phyloP scores from a whole-genome alignment of 2,888 invertebrate species.

The Beris chalybata region DNA sequence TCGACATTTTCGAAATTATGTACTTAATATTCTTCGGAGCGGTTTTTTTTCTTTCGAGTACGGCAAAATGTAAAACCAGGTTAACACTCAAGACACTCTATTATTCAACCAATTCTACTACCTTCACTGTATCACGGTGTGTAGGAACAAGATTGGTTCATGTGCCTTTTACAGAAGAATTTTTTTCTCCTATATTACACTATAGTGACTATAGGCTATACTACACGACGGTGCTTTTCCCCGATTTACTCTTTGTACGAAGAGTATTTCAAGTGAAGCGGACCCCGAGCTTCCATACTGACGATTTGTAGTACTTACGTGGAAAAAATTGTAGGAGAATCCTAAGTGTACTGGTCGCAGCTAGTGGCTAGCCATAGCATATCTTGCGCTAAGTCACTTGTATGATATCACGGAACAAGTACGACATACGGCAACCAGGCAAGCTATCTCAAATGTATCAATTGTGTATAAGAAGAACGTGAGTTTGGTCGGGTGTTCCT shows the following conservation, averaged over 20 bases:
- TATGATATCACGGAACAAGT: slow-evolving; percentile 9
- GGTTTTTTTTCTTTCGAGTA: too few relatives aligned
- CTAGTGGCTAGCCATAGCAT: too few relatives aligned
- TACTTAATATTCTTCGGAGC: too few relatives aligned
- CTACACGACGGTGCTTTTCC: slow-evolving; percentile 1
- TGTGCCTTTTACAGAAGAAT: slow-evolving; percentile 28
- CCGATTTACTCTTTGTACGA: slow-evolving; percentile 18
- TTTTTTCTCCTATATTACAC: slow-evolving; percentile 25
- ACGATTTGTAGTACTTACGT: too few relatives aligned
- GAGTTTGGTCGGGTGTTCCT: too few relatives aligned
- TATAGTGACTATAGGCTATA: slow-evolving; percentile 17
- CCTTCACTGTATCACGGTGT: slow-evolving; percentile 10
- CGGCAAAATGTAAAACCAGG: too few relatives aligned
- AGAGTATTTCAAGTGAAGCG: slow-evolving; percentile 4
- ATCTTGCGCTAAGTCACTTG: slow-evolving; percentile 10
- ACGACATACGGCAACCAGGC: not conserved
- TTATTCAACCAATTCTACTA: slow-evolving; percentile 20
- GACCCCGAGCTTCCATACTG: too few relatives aligned
- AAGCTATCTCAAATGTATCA: not conserved
- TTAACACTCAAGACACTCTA: slow-evolving; percentile 15
- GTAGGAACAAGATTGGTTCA: slow-evolving; percentile 22
- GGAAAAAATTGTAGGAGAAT: too few relatives aligned
- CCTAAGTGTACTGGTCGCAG: too few relatives aligned
- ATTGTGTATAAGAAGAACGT: too few relatives aligned
- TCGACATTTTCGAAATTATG: too few relatives aligned